phyloP scores from a whole-genome alignment of 2,888 invertebrate genomes.

The Drosophila austrosaltans region DNA sequence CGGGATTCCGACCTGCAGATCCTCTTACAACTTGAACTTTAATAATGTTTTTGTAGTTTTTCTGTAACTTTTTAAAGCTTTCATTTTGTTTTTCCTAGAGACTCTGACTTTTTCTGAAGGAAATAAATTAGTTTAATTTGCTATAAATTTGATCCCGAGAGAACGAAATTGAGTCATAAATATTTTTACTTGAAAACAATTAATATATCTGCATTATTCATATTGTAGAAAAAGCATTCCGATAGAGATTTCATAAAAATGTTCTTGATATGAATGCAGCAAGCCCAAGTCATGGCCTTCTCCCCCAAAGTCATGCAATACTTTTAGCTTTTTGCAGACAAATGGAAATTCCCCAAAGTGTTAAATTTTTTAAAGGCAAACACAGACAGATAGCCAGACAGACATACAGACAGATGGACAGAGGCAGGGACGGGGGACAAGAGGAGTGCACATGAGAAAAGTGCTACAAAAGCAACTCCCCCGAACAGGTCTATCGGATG shows the following conservation, averaged over 20 bases:
- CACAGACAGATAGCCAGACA: slow-evolving; percentile 25
- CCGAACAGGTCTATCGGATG: slow-evolving; percentile 30
- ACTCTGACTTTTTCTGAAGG: too few relatives aligned
- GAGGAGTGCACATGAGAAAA: slow-evolving; percentile 8
- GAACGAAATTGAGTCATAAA: neutral
- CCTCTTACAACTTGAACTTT: too few relatives aligned
- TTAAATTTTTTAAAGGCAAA: slow-evolving; percentile 64
- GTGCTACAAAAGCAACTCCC: slow-evolving; percentile 12
- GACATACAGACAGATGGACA: neutral
- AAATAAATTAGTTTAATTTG: too few relatives aligned
- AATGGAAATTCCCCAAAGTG: slow-evolving; percentile 40
- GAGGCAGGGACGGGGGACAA: neutral
- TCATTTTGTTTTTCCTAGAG: too few relatives aligned
- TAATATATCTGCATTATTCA: neutral
- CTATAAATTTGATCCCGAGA: neutral
- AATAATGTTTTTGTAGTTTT: too few relatives aligned
- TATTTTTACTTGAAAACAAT: neutral
- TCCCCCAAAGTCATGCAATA: neutral
- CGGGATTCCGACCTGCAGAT: too few relatives aligned
- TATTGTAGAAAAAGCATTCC: neutral
- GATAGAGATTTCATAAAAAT: slow-evolving; percentile 8
- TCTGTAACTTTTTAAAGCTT: too few relatives aligned
- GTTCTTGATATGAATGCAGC: neutral
- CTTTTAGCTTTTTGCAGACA: slow-evolving; percentile 20
- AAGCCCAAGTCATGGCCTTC: neutral